Conservation (phyloP, 2,888 invertebrate species). For the Oscheius sp. region DNA sequence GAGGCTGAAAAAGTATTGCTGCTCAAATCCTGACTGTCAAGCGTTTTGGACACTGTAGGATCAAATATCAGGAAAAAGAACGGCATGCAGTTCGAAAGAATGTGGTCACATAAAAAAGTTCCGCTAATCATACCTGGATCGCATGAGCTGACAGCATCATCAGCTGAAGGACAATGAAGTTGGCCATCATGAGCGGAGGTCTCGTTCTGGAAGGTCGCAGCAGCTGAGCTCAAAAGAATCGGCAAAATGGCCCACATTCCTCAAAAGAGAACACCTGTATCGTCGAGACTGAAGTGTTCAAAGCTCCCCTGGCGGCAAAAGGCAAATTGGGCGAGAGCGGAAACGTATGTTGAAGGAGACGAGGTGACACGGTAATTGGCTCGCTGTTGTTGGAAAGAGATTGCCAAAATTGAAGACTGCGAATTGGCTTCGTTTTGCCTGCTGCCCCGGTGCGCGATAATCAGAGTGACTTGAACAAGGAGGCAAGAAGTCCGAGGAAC, state of each 20-base stretch:
- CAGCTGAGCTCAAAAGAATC: background rate
- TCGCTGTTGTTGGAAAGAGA: conserved; percentile 17
- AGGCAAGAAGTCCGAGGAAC: no score
- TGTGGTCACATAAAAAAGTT: no score
- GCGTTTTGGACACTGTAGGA: no score
- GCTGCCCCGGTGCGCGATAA: no score
- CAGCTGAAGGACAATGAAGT: conserved; percentile 18
- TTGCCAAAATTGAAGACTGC: no score
- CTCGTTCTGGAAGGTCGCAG: background rate
- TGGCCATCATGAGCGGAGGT: background rate
- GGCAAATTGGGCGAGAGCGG: conserved; percentile 29
- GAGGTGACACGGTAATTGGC: conserved; percentile 35
- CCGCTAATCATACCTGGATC: conserved; percentile 4
- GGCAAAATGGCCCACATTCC: background rate
- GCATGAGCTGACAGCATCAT: conserved; percentile 21
- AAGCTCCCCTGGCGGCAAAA: background rate
- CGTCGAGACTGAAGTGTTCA: background rate
- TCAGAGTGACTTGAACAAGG: no score
- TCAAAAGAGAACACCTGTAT: background rate
- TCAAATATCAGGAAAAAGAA: no score
- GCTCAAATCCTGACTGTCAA: no score
- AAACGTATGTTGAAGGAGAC: conserved; percentile 9
- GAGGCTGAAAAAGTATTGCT: no score
- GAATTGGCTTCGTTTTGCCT: no score
- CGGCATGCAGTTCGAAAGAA: no score